These are phyloP conservation scores for Malachius bipustulatus DNA, from an alignment of 2,888 invertebrate species.

Conservation along the genomic window DNA sequence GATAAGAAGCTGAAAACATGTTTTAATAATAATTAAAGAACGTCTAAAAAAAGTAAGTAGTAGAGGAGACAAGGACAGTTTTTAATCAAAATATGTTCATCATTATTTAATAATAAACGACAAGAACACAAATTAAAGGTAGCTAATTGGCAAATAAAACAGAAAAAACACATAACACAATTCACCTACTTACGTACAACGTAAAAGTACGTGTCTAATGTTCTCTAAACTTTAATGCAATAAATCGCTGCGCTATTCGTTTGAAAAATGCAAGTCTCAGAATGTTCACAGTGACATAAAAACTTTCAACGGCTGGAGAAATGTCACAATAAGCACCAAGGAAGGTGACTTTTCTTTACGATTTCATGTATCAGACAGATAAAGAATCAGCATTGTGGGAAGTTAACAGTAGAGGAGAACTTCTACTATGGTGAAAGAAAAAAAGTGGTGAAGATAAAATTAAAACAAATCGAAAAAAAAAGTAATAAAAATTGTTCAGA, in stretches of 20 bases:
- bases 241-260: background rate
- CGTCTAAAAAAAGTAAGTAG: slow-evolving; percentile 5
- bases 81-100: too few species aligned
- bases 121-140: slow-evolving; percentile 21
- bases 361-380: too few species aligned
- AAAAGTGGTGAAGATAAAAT: too few species aligned
- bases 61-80: slow-evolving; percentile 6
- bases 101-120: slow-evolving; percentile 13
- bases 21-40: slow-evolving; percentile 12
- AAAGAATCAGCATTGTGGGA: too few species aligned
- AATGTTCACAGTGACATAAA: too few species aligned
- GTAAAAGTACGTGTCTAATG: slow-evolving; percentile 27
- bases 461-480: too few species aligned
- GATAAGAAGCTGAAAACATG: slow-evolving; percentile 23
- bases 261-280: background rate
- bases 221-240: slow-evolving; percentile 1
- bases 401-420: too few species aligned
- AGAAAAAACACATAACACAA: slow-evolving; percentile 21
- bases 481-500: too few species aligned
- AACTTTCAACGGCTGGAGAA: too few species aligned
- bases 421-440: too few species aligned
- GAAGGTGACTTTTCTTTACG: too few species aligned
- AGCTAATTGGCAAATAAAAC: slow-evolving; percentile 31
- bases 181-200: slow-evolving; percentile 30
- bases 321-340: too few species aligned